Percentiles rank a stretch among this genome's conserved stretches.
phyloP scores from a whole-genome alignment of 2,797 vertebrate genomes.

The Psittacula echo region DNA sequence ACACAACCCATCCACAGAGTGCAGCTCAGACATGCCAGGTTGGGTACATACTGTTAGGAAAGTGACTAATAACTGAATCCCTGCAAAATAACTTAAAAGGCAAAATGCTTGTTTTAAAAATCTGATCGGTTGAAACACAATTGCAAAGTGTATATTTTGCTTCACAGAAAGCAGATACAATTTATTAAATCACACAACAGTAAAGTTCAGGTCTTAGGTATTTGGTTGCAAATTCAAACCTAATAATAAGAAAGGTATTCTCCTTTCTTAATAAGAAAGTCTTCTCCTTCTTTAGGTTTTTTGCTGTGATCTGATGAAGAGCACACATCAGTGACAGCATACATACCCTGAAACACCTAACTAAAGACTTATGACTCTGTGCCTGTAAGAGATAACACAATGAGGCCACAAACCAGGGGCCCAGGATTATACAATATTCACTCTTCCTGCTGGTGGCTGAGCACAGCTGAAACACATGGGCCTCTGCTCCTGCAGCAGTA shows the following conservation, averaged over 20 bases:
- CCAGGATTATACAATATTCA: background rate
- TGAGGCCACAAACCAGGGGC: background rate
- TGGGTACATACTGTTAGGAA: fast-evolving
- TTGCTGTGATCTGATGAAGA: background rate
- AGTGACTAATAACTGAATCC: background rate
- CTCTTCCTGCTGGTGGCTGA: background rate
- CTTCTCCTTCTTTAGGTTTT: background rate
- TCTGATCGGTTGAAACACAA: background rate
- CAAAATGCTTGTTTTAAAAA: background rate
- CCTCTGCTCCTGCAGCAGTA: background rate
- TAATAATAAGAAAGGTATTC: background rate
- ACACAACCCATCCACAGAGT: background rate
- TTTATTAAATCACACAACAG: background rate
- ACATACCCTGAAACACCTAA: background rate
- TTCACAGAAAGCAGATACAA: background rate
- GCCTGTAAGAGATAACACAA: background rate
- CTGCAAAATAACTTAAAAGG: background rate
- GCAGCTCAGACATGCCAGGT: background rate
- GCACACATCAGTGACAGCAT: background rate
- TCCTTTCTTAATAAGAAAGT: background rate
- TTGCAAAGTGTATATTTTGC: background rate
- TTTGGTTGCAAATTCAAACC: background rate
- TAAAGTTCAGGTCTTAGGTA: background rate
- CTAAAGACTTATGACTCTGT: background rate
- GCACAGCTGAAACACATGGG: background rate